Percentiles rank a stretch among this genome's conserved stretches.
These are phyloP conservation scores for Calliopum simillimum DNA, from an alignment of 2,888 invertebrate species.

Conservation along the genomic window DNA sequence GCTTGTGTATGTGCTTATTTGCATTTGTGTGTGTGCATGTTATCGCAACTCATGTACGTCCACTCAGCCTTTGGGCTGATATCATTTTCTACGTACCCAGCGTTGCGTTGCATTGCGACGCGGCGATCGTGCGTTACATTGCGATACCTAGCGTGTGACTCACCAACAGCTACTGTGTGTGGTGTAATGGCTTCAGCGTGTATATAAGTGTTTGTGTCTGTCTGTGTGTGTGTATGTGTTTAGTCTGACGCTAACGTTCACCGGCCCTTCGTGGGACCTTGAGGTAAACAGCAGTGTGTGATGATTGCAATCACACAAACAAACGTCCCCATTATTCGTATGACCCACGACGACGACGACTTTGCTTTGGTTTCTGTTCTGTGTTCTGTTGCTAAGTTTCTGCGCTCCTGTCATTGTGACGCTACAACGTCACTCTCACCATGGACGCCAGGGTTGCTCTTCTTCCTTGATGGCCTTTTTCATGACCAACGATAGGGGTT, in stretches of 20 bases:
- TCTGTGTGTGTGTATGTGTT: constrained; percentile 45
- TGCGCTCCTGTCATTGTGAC: constrained; percentile 16
- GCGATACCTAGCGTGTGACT: no score
- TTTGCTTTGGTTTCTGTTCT: constrained; percentile 32
- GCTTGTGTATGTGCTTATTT: constrained; percentile 30
- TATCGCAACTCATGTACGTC: background rate
- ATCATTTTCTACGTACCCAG: no score
- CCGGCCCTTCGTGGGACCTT: background rate
- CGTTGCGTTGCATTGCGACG: no score
- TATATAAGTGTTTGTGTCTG: constrained; percentile 35
- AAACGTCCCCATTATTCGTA: constrained; percentile 48
- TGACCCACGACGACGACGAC: constrained; percentile 41
- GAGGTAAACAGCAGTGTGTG: constrained; percentile 1
- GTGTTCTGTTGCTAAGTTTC: background rate
- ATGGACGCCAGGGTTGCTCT: constrained; percentile 86
- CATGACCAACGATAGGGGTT: constrained; percentile 80
- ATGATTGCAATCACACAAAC: constrained; percentile 51
- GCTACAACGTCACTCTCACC: constrained; percentile 68
- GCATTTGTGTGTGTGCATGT: constrained; percentile 37
- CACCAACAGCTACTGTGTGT: no score
- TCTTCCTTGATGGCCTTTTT: constrained; percentile 73
- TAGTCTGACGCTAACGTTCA: background rate
- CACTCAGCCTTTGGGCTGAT: no score
- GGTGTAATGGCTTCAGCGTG: no score
- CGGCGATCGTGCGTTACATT: no score